These are phyloP conservation scores for Adelosebastes latens DNA, from an alignment of 2,797 vertebrate species.

Conservation along the genomic window DNA sequence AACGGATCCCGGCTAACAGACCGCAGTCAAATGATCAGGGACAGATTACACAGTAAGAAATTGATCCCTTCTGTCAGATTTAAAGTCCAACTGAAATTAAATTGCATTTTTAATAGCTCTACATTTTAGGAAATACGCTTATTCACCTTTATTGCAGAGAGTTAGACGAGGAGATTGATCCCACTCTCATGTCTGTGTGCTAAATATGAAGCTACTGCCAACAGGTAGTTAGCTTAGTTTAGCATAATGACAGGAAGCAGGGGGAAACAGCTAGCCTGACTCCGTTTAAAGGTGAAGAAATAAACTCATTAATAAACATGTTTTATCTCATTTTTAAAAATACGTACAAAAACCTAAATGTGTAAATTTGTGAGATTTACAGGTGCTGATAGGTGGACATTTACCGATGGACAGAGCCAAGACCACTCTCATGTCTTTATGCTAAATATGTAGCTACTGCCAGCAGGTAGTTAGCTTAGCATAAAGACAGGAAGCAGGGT, in stretches of 20 bases:
- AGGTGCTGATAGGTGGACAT: too few relatives aligned
- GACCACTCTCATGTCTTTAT: too few relatives aligned
- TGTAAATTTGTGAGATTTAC: too few relatives aligned
- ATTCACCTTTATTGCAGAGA: neutral
- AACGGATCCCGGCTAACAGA: conserved; percentile 76
- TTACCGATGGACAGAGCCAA: too few relatives aligned
- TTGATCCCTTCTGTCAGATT: neutral
- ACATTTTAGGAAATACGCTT: neutral
- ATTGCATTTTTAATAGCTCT: neutral
- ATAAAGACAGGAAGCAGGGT: too few relatives aligned
- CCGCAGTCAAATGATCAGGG: conserved; percentile 87
- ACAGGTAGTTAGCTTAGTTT: neutral
- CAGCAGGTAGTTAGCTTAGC: too few relatives aligned
- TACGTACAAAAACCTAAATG: too few relatives aligned
- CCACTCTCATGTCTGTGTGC: neutral
- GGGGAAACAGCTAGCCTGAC: too few relatives aligned
- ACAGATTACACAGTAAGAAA: conserved; percentile 84
- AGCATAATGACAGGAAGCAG: too few relatives aligned
- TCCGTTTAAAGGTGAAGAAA: neutral
- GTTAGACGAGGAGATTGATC: neutral
- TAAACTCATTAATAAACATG: neutral
- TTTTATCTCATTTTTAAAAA: too few relatives aligned
- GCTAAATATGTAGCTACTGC: too few relatives aligned
- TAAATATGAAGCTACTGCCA: neutral
- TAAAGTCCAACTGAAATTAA: neutral